These are phyloP conservation scores for Hydropsyche betteni DNA, from an alignment of 2,888 invertebrate species.

Conservation along the genomic window DNA sequence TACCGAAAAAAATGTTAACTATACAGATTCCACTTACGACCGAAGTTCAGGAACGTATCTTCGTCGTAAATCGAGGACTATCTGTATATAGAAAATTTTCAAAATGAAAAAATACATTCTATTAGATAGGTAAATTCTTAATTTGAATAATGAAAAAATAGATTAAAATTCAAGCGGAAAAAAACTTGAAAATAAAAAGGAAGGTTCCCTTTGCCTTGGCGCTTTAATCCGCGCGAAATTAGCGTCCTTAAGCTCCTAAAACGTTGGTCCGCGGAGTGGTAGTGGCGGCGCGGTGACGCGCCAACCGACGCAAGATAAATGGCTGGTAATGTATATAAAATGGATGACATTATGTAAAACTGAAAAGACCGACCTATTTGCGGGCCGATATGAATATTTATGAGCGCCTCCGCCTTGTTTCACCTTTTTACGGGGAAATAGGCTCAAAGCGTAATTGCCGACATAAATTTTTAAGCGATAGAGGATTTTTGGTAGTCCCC, in stretches of 20 bases:
- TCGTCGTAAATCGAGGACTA: no score
- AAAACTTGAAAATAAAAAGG: no score
- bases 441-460: conserved; percentile 50
- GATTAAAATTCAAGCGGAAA: no score
- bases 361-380: conserved; percentile 48
- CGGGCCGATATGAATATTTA: conserved; percentile 51
- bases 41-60: no score
- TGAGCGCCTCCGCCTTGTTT: conserved; percentile 46
- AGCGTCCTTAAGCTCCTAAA: conserved; percentile 37
- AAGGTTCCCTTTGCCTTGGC: not conserved
- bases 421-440: conserved; percentile 50
- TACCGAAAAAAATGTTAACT: no score
- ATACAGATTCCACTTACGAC: no score
- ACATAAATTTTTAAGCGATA: conserved; percentile 51
- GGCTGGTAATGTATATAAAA: conserved; percentile 51
- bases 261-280: conserved; percentile 28
- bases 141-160: no score
- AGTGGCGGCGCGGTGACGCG: not conserved
- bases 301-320: conserved; percentile 45
- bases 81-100: no score
- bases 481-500: conserved; percentile 41
- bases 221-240: conserved; percentile 46
- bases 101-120: no score
- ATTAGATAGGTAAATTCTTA: no score
- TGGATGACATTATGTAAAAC: conserved; percentile 51